Evolutionary conservation across 2,797 vertebrate species (phyloP).

Genomic region (Graptemys geographica): DNA sequence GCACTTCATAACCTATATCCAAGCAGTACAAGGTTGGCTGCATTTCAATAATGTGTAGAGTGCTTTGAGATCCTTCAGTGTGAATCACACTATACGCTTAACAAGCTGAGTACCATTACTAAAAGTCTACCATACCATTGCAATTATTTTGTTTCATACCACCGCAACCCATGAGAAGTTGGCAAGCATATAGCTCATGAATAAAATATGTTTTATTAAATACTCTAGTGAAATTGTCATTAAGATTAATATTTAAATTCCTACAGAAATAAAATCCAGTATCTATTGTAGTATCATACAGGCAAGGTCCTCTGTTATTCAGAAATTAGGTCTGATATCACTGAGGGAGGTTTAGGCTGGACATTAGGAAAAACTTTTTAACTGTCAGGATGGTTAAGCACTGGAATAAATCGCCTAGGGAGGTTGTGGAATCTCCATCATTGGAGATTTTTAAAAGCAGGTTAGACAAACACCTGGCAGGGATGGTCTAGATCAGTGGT

Average conservation of each 20-base stretch:
- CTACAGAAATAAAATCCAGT: not conserved
- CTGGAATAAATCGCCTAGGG: no score
- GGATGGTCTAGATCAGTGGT: no score
- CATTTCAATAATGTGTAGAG: not conserved
- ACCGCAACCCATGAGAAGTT: not conserved
- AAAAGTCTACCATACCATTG: not conserved
- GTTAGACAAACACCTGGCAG: no score
- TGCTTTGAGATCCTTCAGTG: not conserved
- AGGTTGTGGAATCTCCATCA: no score
- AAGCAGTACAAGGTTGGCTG: not conserved
- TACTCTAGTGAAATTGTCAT: not conserved
- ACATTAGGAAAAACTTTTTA: no score
- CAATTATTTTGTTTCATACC: constrained; percentile 1
- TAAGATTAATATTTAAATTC: not conserved
- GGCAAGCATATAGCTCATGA: not conserved
- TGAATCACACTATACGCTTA: not conserved
- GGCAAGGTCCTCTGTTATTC: not conserved
- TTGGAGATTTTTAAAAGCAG: no score
- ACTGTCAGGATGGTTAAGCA: no score
- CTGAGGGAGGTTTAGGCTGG: no score
- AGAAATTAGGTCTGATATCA: not conserved
- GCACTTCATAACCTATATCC: not conserved
- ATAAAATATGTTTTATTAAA: not conserved
- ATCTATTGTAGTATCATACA: not conserved
- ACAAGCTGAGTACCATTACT: not conserved